Base-by-base conservation (phyloP, 2,113 vertebrate species). In the Hypocryptadius cinnamomeus region DNA sequence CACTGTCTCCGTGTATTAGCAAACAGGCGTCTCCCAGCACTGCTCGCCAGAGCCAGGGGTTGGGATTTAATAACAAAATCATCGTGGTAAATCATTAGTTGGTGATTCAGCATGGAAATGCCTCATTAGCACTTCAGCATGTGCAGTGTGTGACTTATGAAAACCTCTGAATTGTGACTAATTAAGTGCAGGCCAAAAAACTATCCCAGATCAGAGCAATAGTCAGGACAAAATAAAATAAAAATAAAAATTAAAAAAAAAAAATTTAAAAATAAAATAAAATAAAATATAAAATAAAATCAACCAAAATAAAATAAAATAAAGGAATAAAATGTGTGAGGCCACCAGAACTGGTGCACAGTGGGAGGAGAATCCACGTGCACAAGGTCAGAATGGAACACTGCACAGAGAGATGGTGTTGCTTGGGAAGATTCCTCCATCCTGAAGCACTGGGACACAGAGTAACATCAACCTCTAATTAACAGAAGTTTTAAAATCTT, bases 41-140 rank as follows among this genome's bases (percentile, higher is more conserved):
- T 8, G 21, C 72, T 77, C 90, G 27, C 57, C 7, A 11, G 50
- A 72, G 92, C 80, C 85, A 86, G 85, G 61, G 78, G 72, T 89
- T 90, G 77, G 30, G 85, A 74, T 89, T 94, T 79, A 83, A 96
- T 92, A 93, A 96, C 94, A 90, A 89, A 93, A 82, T 61, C 88
- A 15, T 64, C 51, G 0, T 21, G 59, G 71, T 69, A 85, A 89
- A 72, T 77, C 79, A 50, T 87, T 73, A 74, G 87, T 35, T 45
- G 87, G 94, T 96, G 96, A 96, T 93, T 97, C 96, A 96, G 92
- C 90, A 8, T 92, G 95, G 96, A 97, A 97, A 96, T 97, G 48
- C 90, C 96, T 96, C 96, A 92, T 96, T 95, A 97, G 31, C 92
- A 86, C 92, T 95, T 91, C 51, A 87, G 90, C 96, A 73, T 94